Base-by-base conservation (phyloP, 2,888 invertebrate genomes). In the Lapara coniferarum region DNA sequence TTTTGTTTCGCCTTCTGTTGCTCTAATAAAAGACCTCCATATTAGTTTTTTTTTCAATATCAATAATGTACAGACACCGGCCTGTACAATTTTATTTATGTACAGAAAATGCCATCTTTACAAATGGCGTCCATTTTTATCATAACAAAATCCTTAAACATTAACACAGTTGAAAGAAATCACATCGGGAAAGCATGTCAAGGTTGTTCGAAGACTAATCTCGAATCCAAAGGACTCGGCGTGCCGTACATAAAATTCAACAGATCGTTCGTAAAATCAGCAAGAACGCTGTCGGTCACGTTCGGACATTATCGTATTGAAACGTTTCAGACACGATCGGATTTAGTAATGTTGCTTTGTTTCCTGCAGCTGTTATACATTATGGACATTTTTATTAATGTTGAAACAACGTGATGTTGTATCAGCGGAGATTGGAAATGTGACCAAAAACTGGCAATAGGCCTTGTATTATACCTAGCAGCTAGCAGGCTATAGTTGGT, bases 171-270 rank as follows among this genome's bases (percentile, higher is more conserved):
- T 25, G 25, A 59, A 16, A 59, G n/a, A 44, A 59, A 59, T 46
- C 44, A 16, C 16, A 59, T 10, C n/a, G 16, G 10, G 59, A 59
- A 59, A 59, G 46, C 16, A 16, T 59, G 44, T 46, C 59, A 59
- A 44, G 59, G 59, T 10, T n/a, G 10, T n/a, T 10, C 44, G 59
- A 59, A 59, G 59, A 46, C 16, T 59, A 59, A 59, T 59, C 16
- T 44, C 16, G 16, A 63, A 16, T 71, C 67, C 37, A 70, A 77
- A 79, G 71, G 70, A 74, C 56, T 37, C 71, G 69, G 73, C 74
- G 72, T 73, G 74, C 71, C 66, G 5, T n/a, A 49, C 68, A 75
- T 77, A 77, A 77, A 75, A 72, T 70, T 72, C 73, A 53, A 74
- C 63, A 72, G 72, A 72, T 74, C 46, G 46, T 59, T 59, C 19